Evolutionary conservation across 2,113 vertebrate genomes (phyloP).

Genomic region (Rhinogobius similis): DNA sequence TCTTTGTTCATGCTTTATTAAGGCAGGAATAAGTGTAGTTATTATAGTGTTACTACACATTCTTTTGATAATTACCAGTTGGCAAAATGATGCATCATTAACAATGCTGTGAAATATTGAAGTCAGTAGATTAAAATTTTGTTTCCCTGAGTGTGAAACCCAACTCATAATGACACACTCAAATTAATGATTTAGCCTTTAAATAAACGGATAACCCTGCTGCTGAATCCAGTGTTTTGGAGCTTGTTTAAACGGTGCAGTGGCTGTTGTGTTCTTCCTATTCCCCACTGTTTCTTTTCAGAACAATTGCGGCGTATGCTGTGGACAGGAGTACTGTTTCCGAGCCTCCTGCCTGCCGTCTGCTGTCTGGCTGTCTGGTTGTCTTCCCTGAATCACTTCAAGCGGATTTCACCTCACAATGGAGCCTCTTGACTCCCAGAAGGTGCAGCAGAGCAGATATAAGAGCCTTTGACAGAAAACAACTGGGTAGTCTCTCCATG

Average conservation of each 20-base stretch:
- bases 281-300: neutral
- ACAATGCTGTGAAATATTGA: neutral
- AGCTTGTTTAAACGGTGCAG: neutral
- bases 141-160: too few species aligned
- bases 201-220: neutral
- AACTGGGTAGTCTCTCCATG: slow-evolving; percentile 11
- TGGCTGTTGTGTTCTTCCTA: neutral
- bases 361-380: slow-evolving; percentile 3
- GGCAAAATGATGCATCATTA: neutral
- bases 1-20: too few species aligned
- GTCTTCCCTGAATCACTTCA: slow-evolving; percentile 5
- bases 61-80: neutral
- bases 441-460: slow-evolving; percentile 4
- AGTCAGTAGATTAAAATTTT: too few species aligned
- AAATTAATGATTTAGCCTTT: neutral
- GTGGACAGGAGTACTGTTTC: neutral
- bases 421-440: slow-evolving; percentile 2
- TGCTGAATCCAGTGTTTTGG: neutral
- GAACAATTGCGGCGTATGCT: neutral
- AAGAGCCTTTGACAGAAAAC: slow-evolving; percentile 7
- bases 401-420: neutral
- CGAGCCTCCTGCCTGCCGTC: neutral
- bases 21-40: too few species aligned
- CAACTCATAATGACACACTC: neutral
- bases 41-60: too few species aligned